phyloP scores from a whole-genome alignment of 2,113 vertebrate species.

The Struthio camelus region DNA sequence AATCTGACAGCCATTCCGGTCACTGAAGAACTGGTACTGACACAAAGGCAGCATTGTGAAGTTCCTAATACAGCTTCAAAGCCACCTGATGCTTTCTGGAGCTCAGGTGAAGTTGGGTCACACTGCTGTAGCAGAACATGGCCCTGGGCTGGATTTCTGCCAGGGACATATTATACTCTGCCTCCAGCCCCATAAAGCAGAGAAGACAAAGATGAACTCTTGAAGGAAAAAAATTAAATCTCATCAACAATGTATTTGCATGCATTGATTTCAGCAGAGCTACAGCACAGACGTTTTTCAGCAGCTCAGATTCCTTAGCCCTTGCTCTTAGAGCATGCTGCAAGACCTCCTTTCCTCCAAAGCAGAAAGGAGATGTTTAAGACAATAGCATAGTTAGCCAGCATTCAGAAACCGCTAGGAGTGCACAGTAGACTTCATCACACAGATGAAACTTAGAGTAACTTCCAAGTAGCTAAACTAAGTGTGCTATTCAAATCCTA shows the following conservation, averaged over 20 bases:
- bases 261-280: not conserved
- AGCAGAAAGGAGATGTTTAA: not conserved
- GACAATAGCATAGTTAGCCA: not conserved
- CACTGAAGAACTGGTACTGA: not conserved
- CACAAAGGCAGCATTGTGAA: not conserved
- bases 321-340: not conserved
- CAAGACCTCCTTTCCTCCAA: not conserved
- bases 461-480: not conserved
- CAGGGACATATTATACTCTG: not conserved
- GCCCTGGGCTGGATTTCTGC: not conserved
- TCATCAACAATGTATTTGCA: not conserved
- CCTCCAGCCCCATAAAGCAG: not conserved
- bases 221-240: not conserved
- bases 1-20: not conserved
- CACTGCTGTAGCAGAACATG: not conserved
- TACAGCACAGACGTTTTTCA: not conserved
- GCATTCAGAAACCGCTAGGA: not conserved
- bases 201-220: not conserved
- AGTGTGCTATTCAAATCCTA: not conserved
- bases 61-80: not conserved
- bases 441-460: not conserved
- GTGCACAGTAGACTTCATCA: not conserved
- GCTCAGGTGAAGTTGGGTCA: not conserved
- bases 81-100: not conserved
- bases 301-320: not conserved